Percentiles rank a stretch among this genome's conserved stretches.
Evolutionary conservation across 2,113 vertebrate species (phyloP).

Genomic region (Chionis minor): DNA sequence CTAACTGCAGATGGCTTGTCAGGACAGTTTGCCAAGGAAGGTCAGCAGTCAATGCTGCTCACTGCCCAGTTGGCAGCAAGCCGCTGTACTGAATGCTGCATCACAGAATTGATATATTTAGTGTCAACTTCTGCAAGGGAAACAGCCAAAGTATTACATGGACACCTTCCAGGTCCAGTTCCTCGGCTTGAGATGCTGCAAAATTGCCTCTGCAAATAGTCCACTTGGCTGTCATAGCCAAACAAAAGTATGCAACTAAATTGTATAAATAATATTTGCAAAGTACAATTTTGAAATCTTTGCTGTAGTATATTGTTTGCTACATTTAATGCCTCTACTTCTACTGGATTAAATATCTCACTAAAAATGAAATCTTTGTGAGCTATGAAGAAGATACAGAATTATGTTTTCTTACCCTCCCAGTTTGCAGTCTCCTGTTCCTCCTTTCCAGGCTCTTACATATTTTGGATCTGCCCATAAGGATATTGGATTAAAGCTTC

Average conservation of each 20-base stretch:
- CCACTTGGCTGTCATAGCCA: neutral
- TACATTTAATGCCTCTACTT: neutral
- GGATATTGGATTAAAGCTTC: slow-evolving; percentile 77
- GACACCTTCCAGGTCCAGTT: neutral
- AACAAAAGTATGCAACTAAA: neutral
- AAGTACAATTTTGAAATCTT: neutral
- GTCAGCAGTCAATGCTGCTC: neutral
- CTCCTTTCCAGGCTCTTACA: slow-evolving; percentile 88
- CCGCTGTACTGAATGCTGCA: neutral
- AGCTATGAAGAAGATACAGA: neutral
- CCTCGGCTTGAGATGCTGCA: neutral
- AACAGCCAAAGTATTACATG: neutral
- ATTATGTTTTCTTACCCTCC: slow-evolving; percentile 80
- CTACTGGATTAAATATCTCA: neutral
- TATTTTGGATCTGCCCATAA: slow-evolving; percentile 90
- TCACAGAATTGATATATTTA: neutral
- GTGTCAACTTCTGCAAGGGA: neutral
- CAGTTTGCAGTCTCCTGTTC: slow-evolving; percentile 90
- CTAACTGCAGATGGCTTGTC: slow-evolving; percentile 33
- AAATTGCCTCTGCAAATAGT: neutral
- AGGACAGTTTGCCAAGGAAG: neutral
- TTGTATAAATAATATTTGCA: neutral
- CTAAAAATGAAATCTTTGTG: neutral
- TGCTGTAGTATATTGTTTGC: fast-evolving
- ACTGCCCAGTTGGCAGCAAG: slow-evolving; percentile 23